These are phyloP conservation scores for Mareca penelope DNA, from an alignment of 2,797 vertebrate genomes.

Conservation along the genomic window DNA sequence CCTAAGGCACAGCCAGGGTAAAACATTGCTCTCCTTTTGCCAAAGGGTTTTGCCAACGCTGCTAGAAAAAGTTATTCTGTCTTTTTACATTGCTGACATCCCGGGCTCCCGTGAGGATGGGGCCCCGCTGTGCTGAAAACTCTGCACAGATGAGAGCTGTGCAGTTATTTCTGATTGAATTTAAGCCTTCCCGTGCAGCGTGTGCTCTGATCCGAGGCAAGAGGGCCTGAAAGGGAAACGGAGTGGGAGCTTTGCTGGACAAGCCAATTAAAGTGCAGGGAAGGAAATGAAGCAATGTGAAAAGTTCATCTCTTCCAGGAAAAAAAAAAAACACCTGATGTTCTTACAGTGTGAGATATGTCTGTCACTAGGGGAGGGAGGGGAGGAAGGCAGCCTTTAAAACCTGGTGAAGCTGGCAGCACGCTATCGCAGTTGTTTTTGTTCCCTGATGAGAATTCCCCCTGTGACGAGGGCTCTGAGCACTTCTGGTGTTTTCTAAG, in stretches of 20 bases:
- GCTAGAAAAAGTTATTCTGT: neutral
- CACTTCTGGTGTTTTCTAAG: neutral
- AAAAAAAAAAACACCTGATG: neutral
- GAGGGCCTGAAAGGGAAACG: neutral
- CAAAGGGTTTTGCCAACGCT: neutral
- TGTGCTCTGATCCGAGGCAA: neutral
- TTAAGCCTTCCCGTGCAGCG: neutral
- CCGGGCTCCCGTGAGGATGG: neutral
- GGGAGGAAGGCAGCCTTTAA: neutral
- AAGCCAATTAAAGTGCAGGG: neutral
- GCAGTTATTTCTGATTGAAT: neutral
- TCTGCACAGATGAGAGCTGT: neutral
- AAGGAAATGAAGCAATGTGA: slow-evolving; percentile 9
- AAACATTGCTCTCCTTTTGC: neutral
- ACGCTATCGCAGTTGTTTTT: neutral
- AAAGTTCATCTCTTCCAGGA: neutral
- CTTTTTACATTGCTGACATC: neutral
- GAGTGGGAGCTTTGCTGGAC: neutral
- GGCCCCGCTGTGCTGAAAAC: neutral
- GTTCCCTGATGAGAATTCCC: neutral
- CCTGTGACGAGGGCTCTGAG: accelerated
- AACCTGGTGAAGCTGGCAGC: neutral
- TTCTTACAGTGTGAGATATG: neutral
- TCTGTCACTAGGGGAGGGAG: neutral
- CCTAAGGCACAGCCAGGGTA: neutral